Evolutionary conservation across 2,113 vertebrate species (phyloP), one percentile per base, ranked within the genome.

Genomic region (Hipposideros armiger): DNA sequence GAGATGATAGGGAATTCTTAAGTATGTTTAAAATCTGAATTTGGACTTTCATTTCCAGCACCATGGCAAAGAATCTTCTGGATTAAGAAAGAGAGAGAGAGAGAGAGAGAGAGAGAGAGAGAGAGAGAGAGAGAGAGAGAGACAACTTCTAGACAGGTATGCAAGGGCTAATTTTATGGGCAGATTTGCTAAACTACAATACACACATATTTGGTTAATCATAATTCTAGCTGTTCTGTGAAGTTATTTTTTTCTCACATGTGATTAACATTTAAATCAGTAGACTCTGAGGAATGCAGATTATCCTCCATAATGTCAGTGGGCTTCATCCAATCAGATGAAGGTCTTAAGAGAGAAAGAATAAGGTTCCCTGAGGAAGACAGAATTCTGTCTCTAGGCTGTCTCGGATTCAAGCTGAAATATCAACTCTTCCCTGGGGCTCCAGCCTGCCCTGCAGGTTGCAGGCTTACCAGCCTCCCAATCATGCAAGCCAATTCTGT

Each of bases 1-100:
- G 42, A 56, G 74, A 17, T 14, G 26, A 10, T 73, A 78, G 11
- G 70, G 11, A 50, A 77, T 87, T 87, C 24, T 84, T 89, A 69
- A 84, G 13, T 81, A 50, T 60, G 17, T 82, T 72, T 78, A 80
- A 88, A 94, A 94, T 62, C 47, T 88, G 60, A 56, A 90, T 90
- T 90, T 95, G 56, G 60, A 73, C 11, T 78, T 91, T 13, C 62
- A 42, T 74, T 94, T 88, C 50, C 4, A 91, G 64, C 1, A 69
- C 4, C 28, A 80, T 60, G 7, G 32, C 47, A 50, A 66, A 62
- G 3, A n/a, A 17, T 36, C 11, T 80, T 69, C 30, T n/a, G 36
- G 67, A 11, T 32, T n/a, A 52, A 81, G n/a, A n/a, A n/a, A n/a
- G 47, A 50, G 47, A 50, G 11, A 50, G 47, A 50, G 11, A 50